Conservation (phyloP, 2,888 invertebrate genomes). For the Hypomecis punctinalis region DNA sequence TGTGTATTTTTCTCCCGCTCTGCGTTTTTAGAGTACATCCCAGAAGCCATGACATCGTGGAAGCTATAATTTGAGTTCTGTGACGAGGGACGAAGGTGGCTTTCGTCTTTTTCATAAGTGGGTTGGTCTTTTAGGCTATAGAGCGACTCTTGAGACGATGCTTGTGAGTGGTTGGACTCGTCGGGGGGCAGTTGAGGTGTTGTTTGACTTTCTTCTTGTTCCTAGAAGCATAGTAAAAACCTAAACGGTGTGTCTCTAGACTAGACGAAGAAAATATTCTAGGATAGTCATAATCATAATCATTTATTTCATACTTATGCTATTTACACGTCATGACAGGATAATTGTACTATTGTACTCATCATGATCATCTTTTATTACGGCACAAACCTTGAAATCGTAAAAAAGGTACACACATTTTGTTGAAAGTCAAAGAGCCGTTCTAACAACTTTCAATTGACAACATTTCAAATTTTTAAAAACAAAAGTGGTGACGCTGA, state of each 20-base stretch:
- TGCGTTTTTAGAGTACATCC: constrained; percentile 19
- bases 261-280: neutral
- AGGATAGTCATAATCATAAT: no score
- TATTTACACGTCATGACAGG: no score
- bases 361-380: no score
- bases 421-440: no score
- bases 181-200: constrained; percentile 46
- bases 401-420: no score
- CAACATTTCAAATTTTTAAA: no score
- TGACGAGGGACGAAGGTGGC: constrained; percentile 70
- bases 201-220: constrained; percentile 37
- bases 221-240: constrained; percentile 28
- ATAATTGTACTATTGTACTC: no score
- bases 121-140: constrained; percentile 44
- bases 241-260: neutral
- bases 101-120: constrained; percentile 70
- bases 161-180: constrained; percentile 61
- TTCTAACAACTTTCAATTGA: no score
- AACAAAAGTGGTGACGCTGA: no score
- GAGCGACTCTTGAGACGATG: constrained; percentile 69
- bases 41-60: constrained; percentile 64
- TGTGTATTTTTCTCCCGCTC: constrained; percentile 6
- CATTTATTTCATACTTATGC: no score
- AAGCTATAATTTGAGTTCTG: constrained; percentile 76
- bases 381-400: no score